phyloP scores from a whole-genome alignment of 2,113 vertebrate species.

The Pterophyllum scalare region DNA sequence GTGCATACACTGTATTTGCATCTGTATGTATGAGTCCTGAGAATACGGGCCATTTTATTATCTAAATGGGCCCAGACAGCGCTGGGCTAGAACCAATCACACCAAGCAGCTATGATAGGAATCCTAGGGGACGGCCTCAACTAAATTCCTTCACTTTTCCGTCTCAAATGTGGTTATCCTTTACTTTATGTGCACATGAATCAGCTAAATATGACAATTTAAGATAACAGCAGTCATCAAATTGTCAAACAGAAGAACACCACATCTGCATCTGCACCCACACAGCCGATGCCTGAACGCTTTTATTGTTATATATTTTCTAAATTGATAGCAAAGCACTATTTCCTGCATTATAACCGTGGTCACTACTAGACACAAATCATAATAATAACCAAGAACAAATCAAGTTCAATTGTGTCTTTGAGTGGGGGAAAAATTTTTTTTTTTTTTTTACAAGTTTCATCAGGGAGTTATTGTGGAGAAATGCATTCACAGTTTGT shows the following conservation, averaged over 20 bases:
- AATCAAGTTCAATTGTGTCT: background rate
- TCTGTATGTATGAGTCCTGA: slow-evolving; percentile 62
- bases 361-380: background rate
- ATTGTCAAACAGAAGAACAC: slow-evolving; percentile 45
- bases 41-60: slow-evolving; percentile 78
- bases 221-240: slow-evolving; percentile 50
- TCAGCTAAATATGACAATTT: slow-evolving; percentile 61
- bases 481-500: background rate
- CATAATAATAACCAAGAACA: background rate
- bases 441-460: no score
- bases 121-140: slow-evolving; percentile 68
- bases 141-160: slow-evolving; percentile 59
- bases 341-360: background rate
- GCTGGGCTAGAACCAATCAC: slow-evolving; percentile 78
- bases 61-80: slow-evolving; percentile 78
- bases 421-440: background rate
- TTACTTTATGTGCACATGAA: slow-evolving; percentile 70
- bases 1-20: slow-evolving; percentile 57
- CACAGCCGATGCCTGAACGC: background rate
- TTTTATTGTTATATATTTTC: slow-evolving; percentile 11
- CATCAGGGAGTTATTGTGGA: background rate
- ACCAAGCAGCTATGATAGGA: slow-evolving; percentile 75
- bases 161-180: slow-evolving; percentile 63
- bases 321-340: background rate
- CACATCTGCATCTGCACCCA: slow-evolving; percentile 14